Percentiles rank a stretch among this genome's conserved stretches.
Evolutionary conservation across 1,140 invertebrate species (phyloP).

Genomic region (Leguminivora glycinivorella): DNA sequence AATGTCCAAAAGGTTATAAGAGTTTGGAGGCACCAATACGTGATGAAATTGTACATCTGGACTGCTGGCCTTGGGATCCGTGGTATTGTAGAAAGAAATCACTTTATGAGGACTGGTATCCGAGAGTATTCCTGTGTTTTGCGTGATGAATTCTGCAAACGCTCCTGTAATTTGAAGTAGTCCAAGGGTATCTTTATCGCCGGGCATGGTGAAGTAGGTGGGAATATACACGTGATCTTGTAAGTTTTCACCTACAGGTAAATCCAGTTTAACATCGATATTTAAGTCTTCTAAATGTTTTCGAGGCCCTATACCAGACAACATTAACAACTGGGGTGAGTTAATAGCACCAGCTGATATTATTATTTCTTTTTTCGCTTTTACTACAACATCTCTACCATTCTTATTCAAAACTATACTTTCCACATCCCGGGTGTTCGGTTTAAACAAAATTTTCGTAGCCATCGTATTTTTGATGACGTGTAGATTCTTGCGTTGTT

Average conservation of each 20-base stretch:
- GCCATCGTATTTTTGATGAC: slow-evolving; percentile 83
- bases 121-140: slow-evolving; percentile 41
- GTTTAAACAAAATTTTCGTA: slow-evolving; percentile 81
- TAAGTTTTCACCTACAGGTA: slow-evolving; percentile 83
- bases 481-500: slow-evolving; percentile 83
- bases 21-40: slow-evolving; percentile 41
- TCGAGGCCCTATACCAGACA: slow-evolving; percentile 87
- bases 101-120: slow-evolving; percentile 43
- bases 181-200: slow-evolving; percentile 34
- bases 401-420: slow-evolving; percentile 82
- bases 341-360: slow-evolving; percentile 85
- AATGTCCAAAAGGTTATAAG: slow-evolving; percentile 43
- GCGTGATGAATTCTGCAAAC: slow-evolving; percentile 42
- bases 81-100: slow-evolving; percentile 52
- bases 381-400: slow-evolving; percentile 65
- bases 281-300: slow-evolving; percentile 82
- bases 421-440: slow-evolving; percentile 70
- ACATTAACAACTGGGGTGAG: slow-evolving; percentile 85
- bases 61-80: slow-evolving; percentile 37
- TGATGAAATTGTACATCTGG: slow-evolving; percentile 57
- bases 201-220: slow-evolving; percentile 41
- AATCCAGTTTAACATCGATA: slow-evolving; percentile 80
- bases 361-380: slow-evolving; percentile 83
- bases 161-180: slow-evolving; percentile 32
- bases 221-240: slow-evolving; percentile 81